Evolutionary conservation across 2,888 invertebrate species (phyloP), one percentile per base, ranked within the genome.

Genomic region (Synergus itoensis): DNA sequence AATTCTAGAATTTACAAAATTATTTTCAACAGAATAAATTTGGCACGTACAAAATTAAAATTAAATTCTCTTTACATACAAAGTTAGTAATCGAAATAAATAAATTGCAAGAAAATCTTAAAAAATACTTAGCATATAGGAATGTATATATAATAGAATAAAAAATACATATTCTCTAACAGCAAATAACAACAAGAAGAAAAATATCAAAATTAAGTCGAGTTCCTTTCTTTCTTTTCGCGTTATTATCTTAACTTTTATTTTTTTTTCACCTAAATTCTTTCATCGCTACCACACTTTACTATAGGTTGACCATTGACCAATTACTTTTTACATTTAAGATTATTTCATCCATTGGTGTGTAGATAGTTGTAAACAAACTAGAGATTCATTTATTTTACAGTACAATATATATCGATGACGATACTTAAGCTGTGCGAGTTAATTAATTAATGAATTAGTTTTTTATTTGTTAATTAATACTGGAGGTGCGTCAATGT

Each of bases 321-420:
- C 28, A 48, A 43, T 67, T 48, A 73, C 21, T 73, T 73, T 53
- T 53, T 73, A 73, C 53, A 48, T 57, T 73, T 73, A 73, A 57
- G 48, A 40, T 28, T 73, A 73, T 73, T 73, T 53, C 36, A 57
- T 73, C 73, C 36, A 48, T 57, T 53, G 53, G 73, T 73, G 53
- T 73, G 40, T 73, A 57, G 73, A 73, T 60, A 60, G 62, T 79
- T 36, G 77, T 81, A 82, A 84, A 80, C 77, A 85, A 85, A 85
- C 77, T 85, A 85, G 79, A 84, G 79, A 79, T 69, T 73, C 48
- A 79, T 79, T 69, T 45, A 41, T 67, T 75, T 73, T 73, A 73
- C 40, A 73, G 36, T 73, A 73, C 73, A 36, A 36, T 73, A 73
- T 73, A 73, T 73, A 53, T 73, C 40, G 40, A 73, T 57, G 40